Conservation (phyloP, 2,113 vertebrate species). For the Fregata magnificens region DNA sequence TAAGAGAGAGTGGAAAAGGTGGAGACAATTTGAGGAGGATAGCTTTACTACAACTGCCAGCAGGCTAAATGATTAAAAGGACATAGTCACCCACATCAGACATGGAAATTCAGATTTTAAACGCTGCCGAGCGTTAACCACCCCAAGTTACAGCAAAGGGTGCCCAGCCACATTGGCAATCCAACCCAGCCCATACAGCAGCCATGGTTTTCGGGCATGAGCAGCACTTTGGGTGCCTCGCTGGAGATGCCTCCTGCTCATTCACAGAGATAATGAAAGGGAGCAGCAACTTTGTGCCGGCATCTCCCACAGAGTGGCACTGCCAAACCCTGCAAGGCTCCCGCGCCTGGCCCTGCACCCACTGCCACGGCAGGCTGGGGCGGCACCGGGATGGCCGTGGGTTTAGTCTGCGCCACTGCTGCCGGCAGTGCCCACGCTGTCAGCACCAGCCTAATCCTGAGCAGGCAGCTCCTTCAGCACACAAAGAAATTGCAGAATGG, state of each 20-base stretch:
- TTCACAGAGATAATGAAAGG: background rate
- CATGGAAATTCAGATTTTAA: background rate
- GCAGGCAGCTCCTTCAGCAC: background rate
- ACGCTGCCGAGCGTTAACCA: background rate
- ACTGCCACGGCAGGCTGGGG: background rate
- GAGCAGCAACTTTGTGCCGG: background rate
- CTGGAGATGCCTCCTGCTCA: background rate
- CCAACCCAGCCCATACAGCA: background rate
- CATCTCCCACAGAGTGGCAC: background rate
- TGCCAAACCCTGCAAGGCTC: background rate
- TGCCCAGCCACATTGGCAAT: background rate
- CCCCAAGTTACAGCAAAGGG: background rate
- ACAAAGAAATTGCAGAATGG: background rate
- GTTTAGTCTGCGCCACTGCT: background rate
- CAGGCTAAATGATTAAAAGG: background rate
- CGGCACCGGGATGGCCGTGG: rapidly evolving
- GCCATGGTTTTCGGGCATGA: rapidly evolving
- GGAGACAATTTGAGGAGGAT: background rate
- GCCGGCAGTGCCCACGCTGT: background rate
- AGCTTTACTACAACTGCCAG: background rate
- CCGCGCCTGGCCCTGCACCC: rapidly evolving
- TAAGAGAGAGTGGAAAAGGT: background rate
- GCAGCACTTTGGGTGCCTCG: background rate
- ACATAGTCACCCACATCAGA: background rate
- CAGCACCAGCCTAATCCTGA: background rate